These are phyloP conservation scores for Auanema sp. DNA, from an alignment of 2,888 invertebrate species.

Conservation along the genomic window DNA sequence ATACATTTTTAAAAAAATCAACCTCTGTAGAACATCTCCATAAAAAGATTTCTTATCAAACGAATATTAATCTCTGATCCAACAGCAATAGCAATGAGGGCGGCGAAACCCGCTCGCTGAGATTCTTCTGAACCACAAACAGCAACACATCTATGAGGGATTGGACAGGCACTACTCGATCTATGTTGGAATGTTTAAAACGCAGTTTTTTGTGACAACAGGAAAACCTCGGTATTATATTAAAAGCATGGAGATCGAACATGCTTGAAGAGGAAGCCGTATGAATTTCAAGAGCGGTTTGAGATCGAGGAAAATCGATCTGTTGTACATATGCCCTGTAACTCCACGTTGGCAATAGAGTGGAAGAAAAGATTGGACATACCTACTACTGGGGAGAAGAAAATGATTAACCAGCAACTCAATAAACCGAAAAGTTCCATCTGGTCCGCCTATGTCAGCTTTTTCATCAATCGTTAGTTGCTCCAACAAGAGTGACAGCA, in stretches of 20 bases:
- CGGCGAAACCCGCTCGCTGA: conserved; percentile 14
- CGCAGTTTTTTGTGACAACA: too few species aligned
- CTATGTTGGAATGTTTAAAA: background rate
- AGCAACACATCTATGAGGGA: conserved; percentile 15
- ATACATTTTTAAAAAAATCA: background rate
- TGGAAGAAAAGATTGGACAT: background rate
- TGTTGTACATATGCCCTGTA: conserved; percentile 5
- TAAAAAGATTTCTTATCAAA: background rate
- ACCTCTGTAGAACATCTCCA: conserved; percentile 13
- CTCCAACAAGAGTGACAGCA: background rate
- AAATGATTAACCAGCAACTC: conserved; percentile 20
- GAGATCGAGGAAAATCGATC: conserved; percentile 18
- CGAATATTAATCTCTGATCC: background rate
- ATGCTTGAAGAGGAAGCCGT: conserved; percentile 13
- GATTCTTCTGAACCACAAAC: conserved; percentile 19
- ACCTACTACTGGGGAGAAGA: conserved; percentile 22
- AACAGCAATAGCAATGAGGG: conserved; percentile 12
- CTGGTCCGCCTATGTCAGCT: conserved; percentile 6
- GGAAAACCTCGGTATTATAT: conserved; percentile 9
- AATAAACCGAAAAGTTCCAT: conserved; percentile 15
- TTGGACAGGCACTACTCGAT: conserved; percentile 16
- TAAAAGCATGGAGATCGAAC: conserved; percentile 7
- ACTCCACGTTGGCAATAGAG: background rate
- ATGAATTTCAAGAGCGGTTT: conserved; percentile 17
- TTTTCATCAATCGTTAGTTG: background rate